Conservation (phyloP, 1,140 invertebrate species). For the Oncopodura yosiiana region DNA sequence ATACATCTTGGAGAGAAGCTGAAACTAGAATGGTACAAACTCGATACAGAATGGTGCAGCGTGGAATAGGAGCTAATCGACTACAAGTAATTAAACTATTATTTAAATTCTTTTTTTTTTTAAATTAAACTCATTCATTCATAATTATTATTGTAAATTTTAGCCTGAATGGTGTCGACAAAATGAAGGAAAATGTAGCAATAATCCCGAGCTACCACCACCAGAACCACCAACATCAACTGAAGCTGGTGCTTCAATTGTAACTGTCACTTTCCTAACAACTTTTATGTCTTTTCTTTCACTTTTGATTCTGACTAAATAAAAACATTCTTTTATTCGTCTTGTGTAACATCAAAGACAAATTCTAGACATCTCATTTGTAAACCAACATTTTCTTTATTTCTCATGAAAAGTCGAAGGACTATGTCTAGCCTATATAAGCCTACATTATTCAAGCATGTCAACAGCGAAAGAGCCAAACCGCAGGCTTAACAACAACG, state of each 20-base stretch:
- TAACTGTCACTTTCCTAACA: slow-evolving; percentile 16
- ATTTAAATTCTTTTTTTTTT: neutral
- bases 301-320: neutral
- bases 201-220: no score
- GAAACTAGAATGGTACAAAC: slow-evolving; percentile 42
- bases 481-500: no score
- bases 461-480: no score
- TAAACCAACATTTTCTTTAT: slow-evolving; percentile 23
- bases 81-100: neutral
- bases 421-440: no score
- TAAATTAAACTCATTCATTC: neutral
- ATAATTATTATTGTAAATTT: slow-evolving; percentile 47
- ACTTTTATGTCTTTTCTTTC: neutral
- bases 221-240: slow-evolving; percentile 13
- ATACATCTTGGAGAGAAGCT: slow-evolving; percentile 40
- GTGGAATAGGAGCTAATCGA: slow-evolving; percentile 49
- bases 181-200: slow-evolving; percentile 54
- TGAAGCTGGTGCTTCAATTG: slow-evolving; percentile 27
- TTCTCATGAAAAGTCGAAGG: slow-evolving; percentile 21
- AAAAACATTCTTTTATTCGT: neutral
- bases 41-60: slow-evolving; percentile 56
- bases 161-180: slow-evolving; percentile 71
- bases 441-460: no score
- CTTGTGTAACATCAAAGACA: neutral
- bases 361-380: slow-evolving; percentile 7